phyloP scores from a whole-genome alignment of 1,140 invertebrate species.

The Bombus sibiricus region DNA sequence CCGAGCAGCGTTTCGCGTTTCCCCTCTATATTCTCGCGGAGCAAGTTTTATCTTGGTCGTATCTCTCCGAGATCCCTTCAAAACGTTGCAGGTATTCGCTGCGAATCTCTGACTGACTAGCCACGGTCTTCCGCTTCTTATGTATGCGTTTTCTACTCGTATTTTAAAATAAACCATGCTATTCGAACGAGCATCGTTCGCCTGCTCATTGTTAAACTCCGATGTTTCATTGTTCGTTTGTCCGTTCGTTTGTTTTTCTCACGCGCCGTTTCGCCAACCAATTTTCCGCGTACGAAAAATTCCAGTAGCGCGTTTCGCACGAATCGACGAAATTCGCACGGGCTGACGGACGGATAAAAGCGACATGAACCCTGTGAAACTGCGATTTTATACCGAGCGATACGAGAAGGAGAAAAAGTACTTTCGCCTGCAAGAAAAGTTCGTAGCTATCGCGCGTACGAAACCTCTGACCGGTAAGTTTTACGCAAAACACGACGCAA shows the following conservation, averaged over 20 bases:
- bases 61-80: not conserved
- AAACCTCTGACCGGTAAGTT: constrained; percentile 74
- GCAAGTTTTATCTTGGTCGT: not conserved
- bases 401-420: constrained; percentile 70
- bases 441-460: constrained; percentile 55
- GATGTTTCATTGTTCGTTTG: not conserved
- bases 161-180: constrained; percentile 80
- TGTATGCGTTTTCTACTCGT: constrained; percentile 81
- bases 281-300: not conserved
- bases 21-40: not conserved
- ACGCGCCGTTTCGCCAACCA: accelerated
- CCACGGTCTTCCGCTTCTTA: constrained; percentile 76
- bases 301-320: not conserved
- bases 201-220: not conserved
- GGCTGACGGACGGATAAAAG: too few species aligned
- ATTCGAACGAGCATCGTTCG: constrained; percentile 36
- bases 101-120: constrained; percentile 43
- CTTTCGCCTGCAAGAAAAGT: constrained; percentile 65
- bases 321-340: not conserved
- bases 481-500: constrained; percentile 74
- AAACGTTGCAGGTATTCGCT: constrained; percentile 6
- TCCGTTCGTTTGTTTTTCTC: not conserved
- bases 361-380: constrained; percentile 65
- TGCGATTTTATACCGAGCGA: constrained; percentile 70
- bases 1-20: not conserved